These are phyloP conservation scores for Akabosia matsudoensis DNA, from an alignment of 1,140 invertebrate species.

Conservation along the genomic window DNA sequence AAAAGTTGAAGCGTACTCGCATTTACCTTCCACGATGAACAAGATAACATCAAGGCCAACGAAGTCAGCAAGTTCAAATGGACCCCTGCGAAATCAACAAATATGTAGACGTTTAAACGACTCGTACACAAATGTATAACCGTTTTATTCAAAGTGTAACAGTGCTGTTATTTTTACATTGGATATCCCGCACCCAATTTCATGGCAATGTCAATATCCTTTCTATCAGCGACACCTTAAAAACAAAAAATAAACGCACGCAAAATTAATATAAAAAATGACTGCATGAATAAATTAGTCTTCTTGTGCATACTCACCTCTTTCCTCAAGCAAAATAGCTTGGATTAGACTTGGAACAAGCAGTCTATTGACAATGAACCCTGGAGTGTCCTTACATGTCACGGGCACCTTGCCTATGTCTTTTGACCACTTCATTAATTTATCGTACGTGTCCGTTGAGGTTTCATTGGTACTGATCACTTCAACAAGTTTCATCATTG, in stretches of 20 bases:
- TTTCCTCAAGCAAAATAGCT: conserved; percentile 58
- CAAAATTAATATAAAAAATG: not conserved
- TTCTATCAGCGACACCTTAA: conserved; percentile 64
- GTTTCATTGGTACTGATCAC: conserved; percentile 55
- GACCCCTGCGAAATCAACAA: conserved; percentile 63
- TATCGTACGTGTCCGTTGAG: conserved; percentile 57
- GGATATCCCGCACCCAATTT: conserved; percentile 79
- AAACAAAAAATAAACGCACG: conserved; percentile 16
- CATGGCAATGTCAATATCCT: conserved; percentile 81
- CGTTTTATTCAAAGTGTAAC: conserved; percentile 48
- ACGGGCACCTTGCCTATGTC: conserved; percentile 59
- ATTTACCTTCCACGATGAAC: conserved; percentile 37
- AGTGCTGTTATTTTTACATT: not conserved
- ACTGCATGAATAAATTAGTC: not conserved
- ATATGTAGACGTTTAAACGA: not conserved
- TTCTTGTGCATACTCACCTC: conserved; percentile 48
- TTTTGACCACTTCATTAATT: conserved; percentile 57
- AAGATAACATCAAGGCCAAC: conserved; percentile 64
- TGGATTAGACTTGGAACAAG: conserved; percentile 61
- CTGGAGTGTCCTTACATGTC: conserved; percentile 60
- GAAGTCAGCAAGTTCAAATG: conserved; percentile 75
- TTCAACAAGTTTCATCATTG: conserved; percentile 62
- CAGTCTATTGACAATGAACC: conserved; percentile 63
- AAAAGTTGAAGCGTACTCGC: conserved; percentile 67
- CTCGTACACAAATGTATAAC: not conserved